Evolutionary conservation across 53 echinoderm and acorn worm species (phyloP), one percentile per base, ranked within the genome.

Genomic region (Temnopleurus reevesii): DNA sequence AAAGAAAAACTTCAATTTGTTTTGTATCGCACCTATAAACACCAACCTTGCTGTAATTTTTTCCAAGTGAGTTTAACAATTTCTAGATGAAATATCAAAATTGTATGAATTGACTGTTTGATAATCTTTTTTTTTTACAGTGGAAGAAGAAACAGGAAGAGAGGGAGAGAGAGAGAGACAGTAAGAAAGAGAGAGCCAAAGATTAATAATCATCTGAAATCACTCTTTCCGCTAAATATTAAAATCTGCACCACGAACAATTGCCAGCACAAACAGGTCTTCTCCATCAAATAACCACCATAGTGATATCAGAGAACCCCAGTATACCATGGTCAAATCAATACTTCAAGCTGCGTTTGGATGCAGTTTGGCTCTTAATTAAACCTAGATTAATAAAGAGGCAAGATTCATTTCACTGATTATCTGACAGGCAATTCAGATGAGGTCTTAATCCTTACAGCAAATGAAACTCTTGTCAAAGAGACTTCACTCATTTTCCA

Each of bases 371-470:
- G 38, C 1, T 71, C 36, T 71, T 71, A 71, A 71, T 71, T 71
- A 71, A 71, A 41, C 38, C 41, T 7, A 71, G 71, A 71, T 71
- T 71, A 71, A 71, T 71, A 71, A 38, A 71, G 41, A 41, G n/a
- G 71, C 36, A 71, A 5, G 71, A 71, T 71, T 71, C 71, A 41
- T 71, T 71, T 71, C 36, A 41, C 71, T 71, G 71, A 71, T 41
- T 71, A 71, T 71, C 23, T 41, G 71, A 71, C 71, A 38, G n/a
- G 71, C 71, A 71, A 71, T 71, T 41, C 23, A 71, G 71, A 71
- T 36, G 38, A 71, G 71, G 71, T 41, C 36, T 71, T 9, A 71
- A 71, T 71, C 41, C n/a, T 71, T 41, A 21, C 71, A 71, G 8
- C 12, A 43, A 71, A 71, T 71, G 71, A 71, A 41, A 36, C 36